Evolutionary conservation across 92 coral and sea anemone genomes (phyloP).

Genomic region (Palythoa heliodiscus): DNA sequence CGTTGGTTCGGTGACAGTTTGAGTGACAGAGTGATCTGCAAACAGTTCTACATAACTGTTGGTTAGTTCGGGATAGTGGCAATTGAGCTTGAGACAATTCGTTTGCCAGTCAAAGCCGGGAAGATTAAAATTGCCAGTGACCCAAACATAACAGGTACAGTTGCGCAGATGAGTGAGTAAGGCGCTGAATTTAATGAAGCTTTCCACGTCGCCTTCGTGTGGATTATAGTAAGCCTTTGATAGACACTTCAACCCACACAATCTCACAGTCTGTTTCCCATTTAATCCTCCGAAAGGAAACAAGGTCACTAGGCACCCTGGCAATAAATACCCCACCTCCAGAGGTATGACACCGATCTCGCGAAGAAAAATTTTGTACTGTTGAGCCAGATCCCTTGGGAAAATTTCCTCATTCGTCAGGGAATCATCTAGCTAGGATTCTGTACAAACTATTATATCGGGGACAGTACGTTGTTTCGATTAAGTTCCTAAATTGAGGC

Average conservation of each 20-base stretch:
- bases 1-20: background rate
- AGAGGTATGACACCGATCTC: conserved; percentile 24
- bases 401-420: conserved; percentile 38
- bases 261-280: conserved; percentile 44
- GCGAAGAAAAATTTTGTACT: conserved; percentile 15
- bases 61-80: background rate
- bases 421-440: conserved; percentile 44
- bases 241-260: conserved; percentile 31
- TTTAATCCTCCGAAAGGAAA: conserved; percentile 15
- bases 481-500: conserved; percentile 16
- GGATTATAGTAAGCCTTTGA: background rate
- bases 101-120: conserved; percentile 7
- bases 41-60: background rate
- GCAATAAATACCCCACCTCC: conserved; percentile 44
- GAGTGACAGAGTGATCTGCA: background rate
- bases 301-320: conserved; percentile 18
- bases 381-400: conserved; percentile 39
- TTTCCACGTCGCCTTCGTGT: too few relatives aligned
- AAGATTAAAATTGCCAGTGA: conserved; percentile 1
- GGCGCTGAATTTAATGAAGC: too few relatives aligned
- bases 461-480: conserved; percentile 9
- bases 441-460: conserved; percentile 24
- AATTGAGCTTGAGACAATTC: background rate
- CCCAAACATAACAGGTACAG: too few relatives aligned
- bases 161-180: too few relatives aligned